These are phyloP conservation scores for Clarias fuscus DNA, from an alignment of 2,797 vertebrate species.

Conservation along the genomic window DNA sequence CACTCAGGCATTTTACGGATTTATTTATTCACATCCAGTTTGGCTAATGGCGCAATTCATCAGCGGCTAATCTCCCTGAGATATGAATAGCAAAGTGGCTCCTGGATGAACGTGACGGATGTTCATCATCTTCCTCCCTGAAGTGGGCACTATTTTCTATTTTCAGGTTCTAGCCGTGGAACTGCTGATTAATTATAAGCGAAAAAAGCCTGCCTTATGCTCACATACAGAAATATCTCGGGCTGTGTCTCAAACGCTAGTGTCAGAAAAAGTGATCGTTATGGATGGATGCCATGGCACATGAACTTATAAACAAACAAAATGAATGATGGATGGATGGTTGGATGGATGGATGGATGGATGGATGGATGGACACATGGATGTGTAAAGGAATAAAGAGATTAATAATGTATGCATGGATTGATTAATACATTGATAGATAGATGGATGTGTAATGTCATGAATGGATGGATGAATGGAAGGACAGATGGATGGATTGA, in stretches of 20 bases:
- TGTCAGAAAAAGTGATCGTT: background rate
- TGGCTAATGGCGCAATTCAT: constrained; percentile 29
- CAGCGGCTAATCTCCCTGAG: constrained; percentile 10
- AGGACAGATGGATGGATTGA: background rate
- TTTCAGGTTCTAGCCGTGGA: background rate
- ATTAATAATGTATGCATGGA: background rate
- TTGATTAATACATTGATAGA: background rate
- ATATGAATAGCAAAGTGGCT: constrained; percentile 24
- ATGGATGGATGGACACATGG: background rate
- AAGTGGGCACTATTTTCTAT: constrained; percentile 16
- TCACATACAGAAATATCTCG: background rate
- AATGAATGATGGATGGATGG: background rate
- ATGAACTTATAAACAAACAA: background rate
- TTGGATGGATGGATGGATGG: background rate
- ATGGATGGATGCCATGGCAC: background rate
- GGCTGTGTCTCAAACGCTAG: background rate
- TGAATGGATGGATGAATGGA: background rate
- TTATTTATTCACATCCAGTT: constrained; percentile 28
- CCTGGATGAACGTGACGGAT: constrained; percentile 7
- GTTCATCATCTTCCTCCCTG: constrained; percentile 21
- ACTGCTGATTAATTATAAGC: constrained; percentile 4
- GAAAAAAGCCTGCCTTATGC: background rate
- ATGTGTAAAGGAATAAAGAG: background rate
- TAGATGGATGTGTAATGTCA: background rate
- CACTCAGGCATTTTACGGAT: constrained; percentile 5